phyloP scores from a whole-genome alignment of 2,888 invertebrate genomes.

The Tolmerus cingulatus region DNA sequence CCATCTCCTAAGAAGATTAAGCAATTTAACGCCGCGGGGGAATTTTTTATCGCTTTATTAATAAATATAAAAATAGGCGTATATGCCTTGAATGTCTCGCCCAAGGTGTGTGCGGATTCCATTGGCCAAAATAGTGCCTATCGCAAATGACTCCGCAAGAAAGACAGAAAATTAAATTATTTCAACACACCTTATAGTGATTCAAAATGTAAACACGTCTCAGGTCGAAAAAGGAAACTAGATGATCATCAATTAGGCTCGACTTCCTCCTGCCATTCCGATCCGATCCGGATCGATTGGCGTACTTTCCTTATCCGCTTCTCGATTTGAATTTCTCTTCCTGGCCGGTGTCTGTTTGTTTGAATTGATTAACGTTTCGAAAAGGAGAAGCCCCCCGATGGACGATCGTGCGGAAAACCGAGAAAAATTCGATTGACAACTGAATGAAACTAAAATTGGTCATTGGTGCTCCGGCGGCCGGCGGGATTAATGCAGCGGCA shows the following conservation, averaged over 20 bases:
- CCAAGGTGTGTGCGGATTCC: neutral
- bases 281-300: neutral
- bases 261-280: neutral
- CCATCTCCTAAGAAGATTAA: neutral
- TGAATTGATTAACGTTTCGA: neutral
- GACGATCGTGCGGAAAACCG: neutral
- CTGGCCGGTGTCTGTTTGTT: neutral
- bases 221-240: neutral
- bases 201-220: neutral
- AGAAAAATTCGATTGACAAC: slow-evolving; percentile 31
- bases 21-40: neutral
- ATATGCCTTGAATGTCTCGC: neutral
- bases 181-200: neutral
- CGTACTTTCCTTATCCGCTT: neutral
- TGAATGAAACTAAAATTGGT: slow-evolving; percentile 26
- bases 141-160: neutral
- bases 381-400: neutral
- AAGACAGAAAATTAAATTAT: neutral
- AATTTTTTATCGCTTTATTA: neutral
- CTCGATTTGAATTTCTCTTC: neutral
- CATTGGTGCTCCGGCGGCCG: slow-evolving; percentile 1
- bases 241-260: neutral
- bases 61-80: neutral
- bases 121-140: neutral
- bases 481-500: neutral